These are phyloP conservation scores for Otis tarda DNA, from an alignment of 2,113 vertebrate genomes.

Conservation along the genomic window DNA sequence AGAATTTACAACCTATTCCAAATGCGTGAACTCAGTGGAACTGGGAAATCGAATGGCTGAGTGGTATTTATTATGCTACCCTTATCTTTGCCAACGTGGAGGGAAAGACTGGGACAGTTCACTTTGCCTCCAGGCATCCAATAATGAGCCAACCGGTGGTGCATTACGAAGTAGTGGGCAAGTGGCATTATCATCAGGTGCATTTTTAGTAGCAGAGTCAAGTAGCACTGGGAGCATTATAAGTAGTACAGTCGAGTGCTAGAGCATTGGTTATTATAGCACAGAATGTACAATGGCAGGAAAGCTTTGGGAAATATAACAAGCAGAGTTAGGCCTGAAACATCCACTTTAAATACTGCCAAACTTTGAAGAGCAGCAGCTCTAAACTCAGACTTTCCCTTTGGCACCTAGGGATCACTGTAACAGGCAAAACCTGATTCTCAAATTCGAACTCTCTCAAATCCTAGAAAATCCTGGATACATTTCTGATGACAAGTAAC, in stretches of 20 bases:
- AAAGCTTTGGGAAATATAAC: slow-evolving; percentile 53
- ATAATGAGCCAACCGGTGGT: slow-evolving; percentile 67
- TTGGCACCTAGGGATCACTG: neutral
- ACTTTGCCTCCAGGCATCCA: slow-evolving; percentile 66
- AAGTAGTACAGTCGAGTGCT: slow-evolving; percentile 49
- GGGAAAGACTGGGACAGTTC: slow-evolving; percentile 57
- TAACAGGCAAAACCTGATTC: neutral
- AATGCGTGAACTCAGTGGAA: slow-evolving; percentile 30
- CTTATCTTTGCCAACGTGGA: slow-evolving; percentile 41
- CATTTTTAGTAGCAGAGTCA: slow-evolving; percentile 66
- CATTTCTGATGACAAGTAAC: slow-evolving; percentile 24
- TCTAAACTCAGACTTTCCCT: slow-evolving; percentile 46
- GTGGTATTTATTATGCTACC: slow-evolving; percentile 52
- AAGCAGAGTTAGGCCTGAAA: slow-evolving; percentile 55
- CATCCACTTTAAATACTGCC: slow-evolving; percentile 43
- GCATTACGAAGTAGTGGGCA: slow-evolving; percentile 60
- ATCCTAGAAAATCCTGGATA: slow-evolving; percentile 43
- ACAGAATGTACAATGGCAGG: slow-evolving; percentile 48
- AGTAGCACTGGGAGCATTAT: slow-evolving; percentile 58
- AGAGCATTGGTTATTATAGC: slow-evolving; percentile 42
- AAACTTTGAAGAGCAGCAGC: slow-evolving; percentile 48
- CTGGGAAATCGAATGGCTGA: slow-evolving; percentile 47
- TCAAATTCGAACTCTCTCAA: neutral
- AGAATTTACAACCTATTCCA: slow-evolving; percentile 48
- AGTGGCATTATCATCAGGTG: slow-evolving; percentile 65